phyloP scores from a whole-genome alignment of 1,140 invertebrate genomes.

The Laupala kohalensis region DNA sequence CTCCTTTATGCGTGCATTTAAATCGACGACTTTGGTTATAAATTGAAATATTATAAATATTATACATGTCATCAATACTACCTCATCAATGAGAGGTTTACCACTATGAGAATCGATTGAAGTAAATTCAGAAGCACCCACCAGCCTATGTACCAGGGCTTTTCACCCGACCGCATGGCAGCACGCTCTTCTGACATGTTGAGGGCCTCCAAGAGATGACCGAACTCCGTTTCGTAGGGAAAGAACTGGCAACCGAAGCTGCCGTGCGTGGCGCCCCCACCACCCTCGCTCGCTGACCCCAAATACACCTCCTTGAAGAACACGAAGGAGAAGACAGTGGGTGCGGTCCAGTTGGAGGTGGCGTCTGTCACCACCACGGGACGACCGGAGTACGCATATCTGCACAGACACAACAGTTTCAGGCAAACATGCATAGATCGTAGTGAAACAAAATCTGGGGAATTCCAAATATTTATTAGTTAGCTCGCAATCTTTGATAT shows the following conservation, averaged over 20 bases:
- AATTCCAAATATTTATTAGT: too few relatives aligned
- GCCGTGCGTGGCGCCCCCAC: constrained; percentile 22
- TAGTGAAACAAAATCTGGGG: too few relatives aligned
- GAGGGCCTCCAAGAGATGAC: constrained; percentile 59
- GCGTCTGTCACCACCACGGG: constrained; percentile 79
- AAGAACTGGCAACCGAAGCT: constrained; percentile 72
- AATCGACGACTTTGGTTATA: too few relatives aligned
- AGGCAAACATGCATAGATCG: too few relatives aligned
- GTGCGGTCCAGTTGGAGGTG: constrained; percentile 61
- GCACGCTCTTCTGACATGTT: constrained; percentile 57
- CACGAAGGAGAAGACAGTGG: constrained; percentile 51
- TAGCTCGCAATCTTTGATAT: too few relatives aligned
- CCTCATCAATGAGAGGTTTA: too few relatives aligned
- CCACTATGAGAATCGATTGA: background rate
- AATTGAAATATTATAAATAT: too few relatives aligned
- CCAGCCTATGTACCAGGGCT: constrained; percentile 84
- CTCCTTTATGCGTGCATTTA: too few relatives aligned
- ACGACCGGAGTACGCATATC: constrained; percentile 59
- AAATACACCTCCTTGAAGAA: constrained; percentile 35
- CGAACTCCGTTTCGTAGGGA: constrained; percentile 78
- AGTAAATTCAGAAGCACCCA: constrained; percentile 26
- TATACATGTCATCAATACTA: too few relatives aligned
- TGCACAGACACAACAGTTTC: constrained; percentile 19
- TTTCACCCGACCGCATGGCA: constrained; percentile 41
- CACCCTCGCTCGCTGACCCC: constrained; percentile 30